Base-by-base conservation (phyloP, 2,113 vertebrate species). In the Bubo blakistoni region DNA sequence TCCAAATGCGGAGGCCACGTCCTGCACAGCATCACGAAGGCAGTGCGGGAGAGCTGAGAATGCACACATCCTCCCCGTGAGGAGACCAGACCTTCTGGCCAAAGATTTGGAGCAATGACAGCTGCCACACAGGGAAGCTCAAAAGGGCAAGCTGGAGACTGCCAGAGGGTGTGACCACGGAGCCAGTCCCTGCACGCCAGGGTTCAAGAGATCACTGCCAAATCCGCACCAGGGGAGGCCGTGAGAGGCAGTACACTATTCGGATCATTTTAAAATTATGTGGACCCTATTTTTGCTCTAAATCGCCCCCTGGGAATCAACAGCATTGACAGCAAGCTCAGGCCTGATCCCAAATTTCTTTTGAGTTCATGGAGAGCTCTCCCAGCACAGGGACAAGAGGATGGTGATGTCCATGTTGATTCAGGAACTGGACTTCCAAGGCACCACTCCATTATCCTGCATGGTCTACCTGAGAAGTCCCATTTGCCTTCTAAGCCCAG, bases 81-180 rank as follows among this genome's bases (percentile, higher is more conserved):
- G 25, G n/a, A 86, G 77, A 29, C 18, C 47, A 81, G 34, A 66
- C 17, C 24, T 15, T 8, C 22, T 2, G 17, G 58, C 5, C 74
- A 72, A 52, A 30, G 19, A 11, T 29, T 20, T 24, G 58, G 44
- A 77, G 81, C 70, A 27, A 71, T 0, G 1, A 47, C 21, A 70
- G 82, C 55, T 59, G 46, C 80, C n/a, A 8, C 19, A 7, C 0
- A 46, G 7, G 21, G 27, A 34, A 38, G 63, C 13, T 6, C 29
- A 71, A 57, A 86, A 80, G 54, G 74, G 32, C 24, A 18, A 34
- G 38, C 26, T 49, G 70, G 46, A 73, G 61, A 25, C 13, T 7
- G 61, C 51, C 44, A 1, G 22, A 19, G 46, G 25, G n/a, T 26
- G 77, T 8, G 51, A 29, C 42, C 52, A 10, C 0, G 0, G 12